Evolutionary conservation across 2,113 vertebrate species (phyloP), one percentile per base, ranked within the genome.

Genomic region (Bombycilla garrulus): DNA sequence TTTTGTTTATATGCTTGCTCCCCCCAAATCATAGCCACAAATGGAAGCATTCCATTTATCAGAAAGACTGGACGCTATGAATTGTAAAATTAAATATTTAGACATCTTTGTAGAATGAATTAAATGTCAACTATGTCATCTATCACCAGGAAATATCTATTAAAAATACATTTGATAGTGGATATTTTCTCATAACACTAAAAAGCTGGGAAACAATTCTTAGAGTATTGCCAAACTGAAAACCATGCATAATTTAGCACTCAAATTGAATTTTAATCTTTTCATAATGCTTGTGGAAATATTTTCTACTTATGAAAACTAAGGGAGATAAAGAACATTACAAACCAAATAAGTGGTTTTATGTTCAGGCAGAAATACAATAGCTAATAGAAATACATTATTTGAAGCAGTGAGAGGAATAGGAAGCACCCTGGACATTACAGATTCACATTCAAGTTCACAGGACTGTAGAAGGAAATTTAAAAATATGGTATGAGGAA

Each of bases 231-330:
- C 78, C 67, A 94, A 96, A 95, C 76, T 82, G 86, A 96, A 97
- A 97, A 17, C 38, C 88, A 97, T 96, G 76, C 78, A 97, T 96
- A 97, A 97, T 97, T 98, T 96, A 97, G 93, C 38, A 71, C 36
- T 95, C 53, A 92, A 82, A 96, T 84, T 90, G 92, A 97, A 91
- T 96, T 70, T 77, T 97, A 95, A 97, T 97, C 72, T 96, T 89
- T 86, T 95, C 88, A 92, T 76, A 95, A 93, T 94, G 79, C 94
- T 96, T 96, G 64, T 15, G 76, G 90, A 97, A 97, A 94, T 93
- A 94, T 89, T 92, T 96, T 94, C 76, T 92, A 64, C 40, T 97
- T 95, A 72, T 73, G 73, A 97, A 96, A 96, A 95, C 60, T 58
- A 53, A 92, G 62, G 76, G 88, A 95, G 65, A 91, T 95, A 97